Base-by-base conservation (phyloP, 2,888 invertebrate genomes). In the Drosophila diplacantha region DNA sequence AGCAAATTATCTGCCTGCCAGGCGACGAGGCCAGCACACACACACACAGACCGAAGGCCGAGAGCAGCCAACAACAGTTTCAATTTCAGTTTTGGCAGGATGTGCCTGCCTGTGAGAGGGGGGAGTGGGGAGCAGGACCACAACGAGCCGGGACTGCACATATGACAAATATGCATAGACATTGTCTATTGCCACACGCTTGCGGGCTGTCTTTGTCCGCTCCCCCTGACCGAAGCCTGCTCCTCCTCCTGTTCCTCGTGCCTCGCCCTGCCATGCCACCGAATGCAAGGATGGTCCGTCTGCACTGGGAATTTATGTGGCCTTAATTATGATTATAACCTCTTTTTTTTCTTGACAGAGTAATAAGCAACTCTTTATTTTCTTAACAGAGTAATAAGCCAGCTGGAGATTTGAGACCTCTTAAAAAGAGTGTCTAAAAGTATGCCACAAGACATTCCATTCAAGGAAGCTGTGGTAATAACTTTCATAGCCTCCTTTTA, bases 1-100 rank as follows among this genome's bases (percentile, higher is more conserved):
- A 84, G 85, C 85, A 85, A 81, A 84, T 84, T 80, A 84, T 76
- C 76, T 76, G 80, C 68, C 65, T 59, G 58, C 54, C 72, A 66
- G 64, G 67, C 53, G 55, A 44, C 47, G 55, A 44, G 62, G 72
- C 50, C 60, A 52, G 24, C 22, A 22, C 20, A 22, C 38, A 38
- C 37, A 18, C 37, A 20, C 16, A 16, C 24, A 24, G 24, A 24
- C 7, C 24, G 24, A 24, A 24, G 38, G 53, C 38, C 43, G 38
- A 55, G 59, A 60, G 62, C 56, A 64, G 22, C 32, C 53, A 57
- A 56, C 74, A 69, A 39, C 83, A 82, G 77, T 80, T 80, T 78
- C 78, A 72, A 77, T 78, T 82, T 82, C 78, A 73, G 65, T 69
- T 66, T 44, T 57, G 50, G 38, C 43, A 72, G 51, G 52, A 41